Evolutionary conservation across 1,140 invertebrate species (phyloP).

Genomic region (Polyergus mexicanus): DNA sequence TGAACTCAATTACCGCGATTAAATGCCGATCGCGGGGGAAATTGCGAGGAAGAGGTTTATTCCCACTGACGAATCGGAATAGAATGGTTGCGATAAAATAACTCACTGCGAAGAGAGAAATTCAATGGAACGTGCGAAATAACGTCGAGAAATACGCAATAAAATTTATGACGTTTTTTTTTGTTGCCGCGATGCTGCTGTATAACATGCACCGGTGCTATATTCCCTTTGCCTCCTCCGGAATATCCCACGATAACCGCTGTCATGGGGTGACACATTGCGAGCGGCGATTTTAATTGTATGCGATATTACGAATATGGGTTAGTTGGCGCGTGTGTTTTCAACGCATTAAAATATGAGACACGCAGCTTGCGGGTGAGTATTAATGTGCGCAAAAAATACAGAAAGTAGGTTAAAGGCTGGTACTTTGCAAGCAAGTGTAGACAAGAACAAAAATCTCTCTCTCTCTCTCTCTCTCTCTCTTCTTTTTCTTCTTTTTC

Average conservation of each 20-base stretch:
- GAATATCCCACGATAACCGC: conserved; percentile 24
- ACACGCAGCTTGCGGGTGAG: neutral
- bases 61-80: neutral
- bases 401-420: conserved; percentile 1
- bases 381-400: conserved; percentile 29
- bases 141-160: conserved; percentile 37
- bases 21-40: neutral
- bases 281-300: conserved; percentile 44
- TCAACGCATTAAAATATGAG: conserved; percentile 41
- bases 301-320: conserved; percentile 25
- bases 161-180: conserved; percentile 51
- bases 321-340: conserved; percentile 16
- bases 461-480: neutral
- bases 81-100: conserved; percentile 26
- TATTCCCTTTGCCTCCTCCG: neutral
- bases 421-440: conserved; percentile 6
- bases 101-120: conserved; percentile 20
- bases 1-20: neutral
- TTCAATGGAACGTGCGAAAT: conserved; percentile 42
- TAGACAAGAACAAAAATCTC: neutral
- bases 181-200: neutral
- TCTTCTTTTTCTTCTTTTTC: neutral
- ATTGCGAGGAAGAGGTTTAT: neutral
- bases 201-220: conserved; percentile 32
- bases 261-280: conserved; percentile 52